phyloP scores from a whole-genome alignment of 2,113 vertebrate genomes.

The Gallinago media region DNA sequence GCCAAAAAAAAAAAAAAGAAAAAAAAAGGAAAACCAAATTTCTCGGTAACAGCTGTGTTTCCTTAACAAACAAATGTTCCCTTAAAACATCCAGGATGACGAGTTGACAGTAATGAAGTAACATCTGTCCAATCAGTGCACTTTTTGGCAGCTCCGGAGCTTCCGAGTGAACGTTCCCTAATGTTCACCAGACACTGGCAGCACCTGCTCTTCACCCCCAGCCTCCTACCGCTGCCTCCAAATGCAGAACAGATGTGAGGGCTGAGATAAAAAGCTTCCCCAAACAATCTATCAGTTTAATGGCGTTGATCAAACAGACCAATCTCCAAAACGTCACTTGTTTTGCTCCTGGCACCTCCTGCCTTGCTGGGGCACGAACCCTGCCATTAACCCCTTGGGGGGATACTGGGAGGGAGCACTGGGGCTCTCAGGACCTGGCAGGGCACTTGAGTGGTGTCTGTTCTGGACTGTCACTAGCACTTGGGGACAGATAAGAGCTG shows the following conservation, averaged over 20 bases:
- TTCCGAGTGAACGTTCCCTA: conserved; percentile 72
- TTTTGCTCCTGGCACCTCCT: background rate
- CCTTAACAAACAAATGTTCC: conserved; percentile 78
- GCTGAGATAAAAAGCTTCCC: conserved; percentile 49
- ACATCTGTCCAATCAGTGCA: conserved; percentile 76
- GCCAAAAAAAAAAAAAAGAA: conserved; percentile 24
- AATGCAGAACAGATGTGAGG: conserved; percentile 61
- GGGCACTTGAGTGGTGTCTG: accelerated
- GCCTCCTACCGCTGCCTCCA: conserved; percentile 35
- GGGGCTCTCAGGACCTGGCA: background rate
- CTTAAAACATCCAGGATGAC: conserved; percentile 70
- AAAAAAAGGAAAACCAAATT: conserved; percentile 57
- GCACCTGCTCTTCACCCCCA: conserved; percentile 75
- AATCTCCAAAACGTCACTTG: background rate
- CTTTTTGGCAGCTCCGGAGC: conserved; percentile 68
- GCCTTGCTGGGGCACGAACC: background rate
- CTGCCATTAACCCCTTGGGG: background rate
- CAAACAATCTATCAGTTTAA: conserved; percentile 16
- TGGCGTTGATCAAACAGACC: conserved; percentile 34
- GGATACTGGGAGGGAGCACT: background rate
- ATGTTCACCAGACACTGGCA: conserved; percentile 65
- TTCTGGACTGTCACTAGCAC: accelerated
- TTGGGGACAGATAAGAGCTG: background rate
- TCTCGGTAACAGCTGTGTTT: conserved; percentile 76
- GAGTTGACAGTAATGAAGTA: conserved; percentile 73